A percentile compares a stretch with the other conserved stretches of the same genome.
phyloP scores from a whole-genome alignment of 2,113 vertebrate genomes.

The Galbula dea region DNA sequence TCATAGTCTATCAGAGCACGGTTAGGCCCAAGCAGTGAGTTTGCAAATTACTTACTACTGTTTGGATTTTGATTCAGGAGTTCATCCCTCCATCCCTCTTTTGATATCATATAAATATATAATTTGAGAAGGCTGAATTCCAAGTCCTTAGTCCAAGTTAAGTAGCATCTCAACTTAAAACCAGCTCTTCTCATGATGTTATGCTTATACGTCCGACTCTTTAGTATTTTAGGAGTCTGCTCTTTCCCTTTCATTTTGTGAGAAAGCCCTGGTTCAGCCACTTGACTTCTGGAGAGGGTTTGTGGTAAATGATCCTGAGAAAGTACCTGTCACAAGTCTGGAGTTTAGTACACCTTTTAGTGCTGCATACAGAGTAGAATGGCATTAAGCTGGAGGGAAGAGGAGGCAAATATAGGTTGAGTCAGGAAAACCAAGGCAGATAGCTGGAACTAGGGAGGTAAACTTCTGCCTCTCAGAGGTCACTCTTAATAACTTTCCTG shows the following conservation, averaged over 20 bases:
- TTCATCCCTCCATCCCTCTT: neutral
- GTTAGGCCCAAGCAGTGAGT: neutral
- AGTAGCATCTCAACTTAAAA: neutral
- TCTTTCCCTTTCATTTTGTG: neutral
- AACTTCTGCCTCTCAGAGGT: neutral
- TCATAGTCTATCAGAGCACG: neutral
- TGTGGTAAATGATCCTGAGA: neutral
- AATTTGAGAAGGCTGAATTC: neutral
- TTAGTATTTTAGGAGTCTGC: neutral
- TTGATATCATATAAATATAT: fast-evolving
- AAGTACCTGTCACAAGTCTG: neutral
- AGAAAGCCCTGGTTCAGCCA: neutral
- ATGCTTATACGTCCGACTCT: neutral
- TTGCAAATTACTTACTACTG: neutral
- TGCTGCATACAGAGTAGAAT: neutral
- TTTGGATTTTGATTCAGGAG: neutral
- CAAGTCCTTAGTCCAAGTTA: neutral
- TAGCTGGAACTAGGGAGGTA: neutral
- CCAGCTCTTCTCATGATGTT: neutral
- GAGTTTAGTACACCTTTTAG: neutral
- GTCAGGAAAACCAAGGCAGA: neutral
- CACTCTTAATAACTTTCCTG: neutral
- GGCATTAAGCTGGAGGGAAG: neutral
- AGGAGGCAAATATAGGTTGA: neutral
- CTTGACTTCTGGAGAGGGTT: neutral